Percentiles rank a stretch among this genome's conserved stretches.
Conservation (phyloP, 35 echinoderm and acorn worm species). For the Patiria miniata region DNA sequence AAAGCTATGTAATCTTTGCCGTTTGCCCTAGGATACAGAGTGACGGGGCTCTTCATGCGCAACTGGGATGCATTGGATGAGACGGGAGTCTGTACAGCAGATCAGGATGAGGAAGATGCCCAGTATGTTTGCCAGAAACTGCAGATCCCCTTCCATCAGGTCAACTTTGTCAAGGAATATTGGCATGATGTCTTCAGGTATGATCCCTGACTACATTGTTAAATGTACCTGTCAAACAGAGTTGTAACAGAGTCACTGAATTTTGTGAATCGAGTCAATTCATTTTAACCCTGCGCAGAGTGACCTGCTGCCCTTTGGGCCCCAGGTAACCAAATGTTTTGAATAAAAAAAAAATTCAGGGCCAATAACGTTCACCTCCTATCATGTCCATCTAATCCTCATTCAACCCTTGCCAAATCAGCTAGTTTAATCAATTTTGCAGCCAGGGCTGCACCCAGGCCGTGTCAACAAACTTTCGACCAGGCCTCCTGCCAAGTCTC, state of each 20-base stretch:
- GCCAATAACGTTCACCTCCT: no score
- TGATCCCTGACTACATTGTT: not conserved
- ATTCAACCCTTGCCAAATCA: no score
- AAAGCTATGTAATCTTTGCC: no score
- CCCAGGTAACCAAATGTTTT: no score
- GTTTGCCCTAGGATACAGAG: slow-evolving; percentile 80
- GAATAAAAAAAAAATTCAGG: no score
- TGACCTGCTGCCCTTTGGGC: no score
- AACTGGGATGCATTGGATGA: slow-evolving; percentile 96
- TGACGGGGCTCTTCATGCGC: slow-evolving; percentile 92
- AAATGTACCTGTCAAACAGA: not conserved
- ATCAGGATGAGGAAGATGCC: slow-evolving; percentile 81
- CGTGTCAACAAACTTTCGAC: no score
- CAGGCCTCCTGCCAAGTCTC: no score
- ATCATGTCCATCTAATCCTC: no score
- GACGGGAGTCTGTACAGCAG: slow-evolving; percentile 77
- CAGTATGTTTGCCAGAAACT: slow-evolving; percentile 79
- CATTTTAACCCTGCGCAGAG: no score
- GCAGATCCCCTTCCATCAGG: slow-evolving; percentile 79
- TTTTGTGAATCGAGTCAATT: no score
- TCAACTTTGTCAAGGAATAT: slow-evolving; percentile 98
- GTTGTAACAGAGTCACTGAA: not conserved
- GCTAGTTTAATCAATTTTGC: not conserved
- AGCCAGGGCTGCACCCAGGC: no score
- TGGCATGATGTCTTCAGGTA: slow-evolving; percentile 97